A percentile compares a stretch with the other conserved stretches of the same genome.
phyloP scores from a whole-genome alignment of 2,113 vertebrate genomes.

The Melanostigma gelatinosum region DNA sequence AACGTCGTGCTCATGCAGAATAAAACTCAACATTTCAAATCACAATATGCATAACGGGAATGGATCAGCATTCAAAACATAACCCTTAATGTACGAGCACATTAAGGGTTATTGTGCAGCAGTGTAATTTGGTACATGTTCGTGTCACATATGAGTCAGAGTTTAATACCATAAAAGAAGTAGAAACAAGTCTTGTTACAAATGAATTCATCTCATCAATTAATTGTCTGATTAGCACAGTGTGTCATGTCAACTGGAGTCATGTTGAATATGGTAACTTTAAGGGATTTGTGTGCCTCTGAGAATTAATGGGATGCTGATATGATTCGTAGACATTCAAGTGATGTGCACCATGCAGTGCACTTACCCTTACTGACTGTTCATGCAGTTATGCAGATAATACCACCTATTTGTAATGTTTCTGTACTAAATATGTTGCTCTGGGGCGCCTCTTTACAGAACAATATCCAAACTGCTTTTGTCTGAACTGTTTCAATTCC shows the following conservation, averaged over 20 bases:
- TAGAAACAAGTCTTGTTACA: not conserved
- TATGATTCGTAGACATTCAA: conserved; percentile 11
- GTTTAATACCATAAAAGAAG: not conserved
- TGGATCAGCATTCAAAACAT: not conserved
- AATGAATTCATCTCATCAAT: not conserved
- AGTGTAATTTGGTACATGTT: not conserved
- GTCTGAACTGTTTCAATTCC: too few species aligned
- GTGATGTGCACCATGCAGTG: not conserved
- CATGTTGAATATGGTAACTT: not conserved
- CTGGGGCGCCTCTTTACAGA: not conserved
- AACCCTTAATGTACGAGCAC: not conserved
- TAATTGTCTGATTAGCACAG: not conserved
- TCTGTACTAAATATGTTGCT: not conserved
- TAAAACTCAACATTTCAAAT: not conserved
- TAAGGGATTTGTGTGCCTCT: not conserved
- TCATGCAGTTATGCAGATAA: conserved; percentile 3
- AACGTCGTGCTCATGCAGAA: not conserved
- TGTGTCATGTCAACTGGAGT: not conserved
- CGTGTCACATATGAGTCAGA: not conserved
- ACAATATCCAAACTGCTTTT: too few species aligned
- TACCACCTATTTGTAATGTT: not conserved
- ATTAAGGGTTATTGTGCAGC: not conserved
- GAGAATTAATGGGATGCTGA: conserved; percentile 31
- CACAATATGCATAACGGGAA: not conserved
- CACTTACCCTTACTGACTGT: not conserved